A percentile compares a stretch with the other conserved stretches of the same genome.
Conservation (phyloP, 2,888 invertebrate species). For the Idaea straminata region DNA sequence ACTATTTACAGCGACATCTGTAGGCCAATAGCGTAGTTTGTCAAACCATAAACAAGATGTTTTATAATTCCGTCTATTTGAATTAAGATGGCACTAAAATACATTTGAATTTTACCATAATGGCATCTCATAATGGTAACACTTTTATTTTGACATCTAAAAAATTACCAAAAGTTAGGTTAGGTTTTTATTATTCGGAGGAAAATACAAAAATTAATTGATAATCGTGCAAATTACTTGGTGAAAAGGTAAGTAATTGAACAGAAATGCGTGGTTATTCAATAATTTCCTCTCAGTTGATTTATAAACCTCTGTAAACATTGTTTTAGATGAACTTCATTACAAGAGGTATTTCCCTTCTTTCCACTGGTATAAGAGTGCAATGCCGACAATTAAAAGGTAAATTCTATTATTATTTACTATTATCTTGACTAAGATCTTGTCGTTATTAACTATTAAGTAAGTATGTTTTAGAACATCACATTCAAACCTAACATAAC, state of each 20-base stretch:
- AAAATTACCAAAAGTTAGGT: constrained; percentile 28
- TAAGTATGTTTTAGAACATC: too few relatives aligned
- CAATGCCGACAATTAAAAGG: constrained; percentile 55
- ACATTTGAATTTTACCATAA: neutral
- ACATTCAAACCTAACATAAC: too few relatives aligned
- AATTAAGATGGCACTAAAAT: neutral
- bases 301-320: constrained; percentile 7
- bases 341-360: constrained; percentile 57
- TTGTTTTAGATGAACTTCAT: constrained; percentile 69
- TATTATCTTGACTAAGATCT: neutral
- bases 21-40: neutral
- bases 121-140: constrained; percentile 12
- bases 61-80: neutral
- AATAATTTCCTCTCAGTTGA: neutral
- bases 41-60: neutral
- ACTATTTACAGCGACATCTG: neutral
- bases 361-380: constrained; percentile 54
- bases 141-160: constrained; percentile 3
- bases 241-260: neutral
- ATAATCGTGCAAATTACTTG: neutral
- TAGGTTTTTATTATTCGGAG: constrained; percentile 20
- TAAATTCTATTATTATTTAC: constrained; percentile 28
- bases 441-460: too few relatives aligned
- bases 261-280: neutral
- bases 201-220: neutral